A percentile compares a stretch with the other conserved stretches of the same genome.
These are phyloP conservation scores for Platyscapa corneri DNA, from an alignment of 1,140 invertebrate genomes.

Conservation along the genomic window DNA sequence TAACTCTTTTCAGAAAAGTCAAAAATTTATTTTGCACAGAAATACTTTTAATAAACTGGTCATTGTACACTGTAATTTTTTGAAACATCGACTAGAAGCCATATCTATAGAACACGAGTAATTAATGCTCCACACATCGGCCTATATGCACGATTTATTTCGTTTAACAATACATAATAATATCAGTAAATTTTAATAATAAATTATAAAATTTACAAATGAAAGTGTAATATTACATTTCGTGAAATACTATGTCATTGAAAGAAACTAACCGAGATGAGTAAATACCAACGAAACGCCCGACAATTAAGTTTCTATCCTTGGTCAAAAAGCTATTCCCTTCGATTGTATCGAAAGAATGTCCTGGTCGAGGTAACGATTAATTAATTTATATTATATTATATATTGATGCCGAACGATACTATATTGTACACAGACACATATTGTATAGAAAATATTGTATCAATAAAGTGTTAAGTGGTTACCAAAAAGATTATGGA, in stretches of 20 bases:
- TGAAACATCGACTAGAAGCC: slow-evolving; percentile 9
- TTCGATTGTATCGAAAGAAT: slow-evolving; percentile 58
- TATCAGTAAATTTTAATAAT: neutral
- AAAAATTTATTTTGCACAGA: slow-evolving; percentile 26
- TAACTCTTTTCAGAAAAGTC: neutral
- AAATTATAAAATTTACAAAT: slow-evolving; percentile 7
- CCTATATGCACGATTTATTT: slow-evolving; percentile 8
- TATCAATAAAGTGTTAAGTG: slow-evolving; percentile 69
- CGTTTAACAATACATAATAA: neutral
- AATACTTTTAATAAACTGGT: slow-evolving; percentile 33
- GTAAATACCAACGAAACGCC: neutral
- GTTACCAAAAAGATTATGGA: slow-evolving; percentile 57
- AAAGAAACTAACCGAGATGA: neutral
- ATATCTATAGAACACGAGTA: neutral
- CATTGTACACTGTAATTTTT: neutral
- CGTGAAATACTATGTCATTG: neutral
- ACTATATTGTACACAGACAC: slow-evolving; percentile 60
- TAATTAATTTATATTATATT: slow-evolving; percentile 60
- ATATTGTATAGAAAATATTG: slow-evolving; percentile 66
- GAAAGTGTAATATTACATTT: neutral
- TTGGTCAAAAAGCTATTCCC: slow-evolving; percentile 30
- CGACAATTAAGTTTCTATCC: slow-evolving; percentile 17
- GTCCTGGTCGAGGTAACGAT: slow-evolving; percentile 55
- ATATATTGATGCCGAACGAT: slow-evolving; percentile 55
- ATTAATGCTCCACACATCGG: slow-evolving; percentile 2